These are phyloP conservation scores for Euwallacea fornicatus DNA, from an alignment of 1,140 invertebrate genomes.

Conservation along the genomic window DNA sequence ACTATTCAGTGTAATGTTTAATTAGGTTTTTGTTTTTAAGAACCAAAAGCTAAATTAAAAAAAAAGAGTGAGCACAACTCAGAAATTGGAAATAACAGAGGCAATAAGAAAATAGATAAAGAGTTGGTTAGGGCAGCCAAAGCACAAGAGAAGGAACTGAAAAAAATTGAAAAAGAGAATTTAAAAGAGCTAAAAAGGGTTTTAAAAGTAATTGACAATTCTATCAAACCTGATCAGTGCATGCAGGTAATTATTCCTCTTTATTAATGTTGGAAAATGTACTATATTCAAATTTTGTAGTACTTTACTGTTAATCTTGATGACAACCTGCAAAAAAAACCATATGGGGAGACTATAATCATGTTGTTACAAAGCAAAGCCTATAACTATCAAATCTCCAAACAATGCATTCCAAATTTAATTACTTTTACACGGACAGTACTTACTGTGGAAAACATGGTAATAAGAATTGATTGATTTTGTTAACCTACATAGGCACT, in stretches of 20 bases:
- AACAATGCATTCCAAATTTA: slow-evolving; percentile 51
- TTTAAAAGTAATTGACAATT: slow-evolving; percentile 45
- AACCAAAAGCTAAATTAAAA: no score
- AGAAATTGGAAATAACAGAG: neutral
- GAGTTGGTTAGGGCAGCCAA: slow-evolving; percentile 25
- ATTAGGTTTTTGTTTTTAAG: no score
- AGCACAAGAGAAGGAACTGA: slow-evolving; percentile 39
- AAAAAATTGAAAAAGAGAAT: slow-evolving; percentile 48
- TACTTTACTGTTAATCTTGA: slow-evolving; percentile 58
- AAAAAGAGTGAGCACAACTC: neutral
- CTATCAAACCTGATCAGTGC: slow-evolving; percentile 59
- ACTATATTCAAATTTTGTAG: slow-evolving; percentile 45
- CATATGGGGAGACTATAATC: slow-evolving; percentile 49
- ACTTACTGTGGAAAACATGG: slow-evolving; percentile 41
- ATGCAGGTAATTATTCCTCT: slow-evolving; percentile 56
- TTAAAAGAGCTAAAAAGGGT: slow-evolving; percentile 52
- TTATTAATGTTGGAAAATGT: slow-evolving; percentile 1
- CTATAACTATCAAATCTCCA: slow-evolving; percentile 47
- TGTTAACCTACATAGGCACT: slow-evolving; percentile 3
- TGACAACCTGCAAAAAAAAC: slow-evolving; percentile 47
- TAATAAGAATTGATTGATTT: slow-evolving; percentile 36
- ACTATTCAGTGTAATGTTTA: no score
- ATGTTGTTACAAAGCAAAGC: slow-evolving; percentile 42
- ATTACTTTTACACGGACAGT: slow-evolving; percentile 56
- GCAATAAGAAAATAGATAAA: slow-evolving; percentile 29